Base-by-base conservation (phyloP, 2,888 invertebrate species). In the Drosophila aldrichi region DNA sequence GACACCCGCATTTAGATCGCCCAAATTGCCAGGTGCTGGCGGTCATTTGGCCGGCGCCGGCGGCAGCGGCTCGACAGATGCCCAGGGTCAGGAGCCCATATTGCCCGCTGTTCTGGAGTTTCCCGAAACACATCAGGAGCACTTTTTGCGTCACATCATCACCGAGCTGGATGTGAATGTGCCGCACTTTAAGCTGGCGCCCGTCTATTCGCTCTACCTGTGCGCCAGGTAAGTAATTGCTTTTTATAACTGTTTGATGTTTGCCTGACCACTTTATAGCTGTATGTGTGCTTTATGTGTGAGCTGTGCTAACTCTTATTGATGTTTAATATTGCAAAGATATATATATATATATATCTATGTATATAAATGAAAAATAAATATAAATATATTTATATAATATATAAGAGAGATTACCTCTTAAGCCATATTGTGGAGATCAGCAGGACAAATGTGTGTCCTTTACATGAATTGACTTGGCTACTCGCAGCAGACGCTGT, bases 171-270 rank as follows among this genome's bases (percentile, higher is more conserved):
- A 98, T 92, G 97, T 97, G 16, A 96, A 96, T 91, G 95, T 96
- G 68, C 97, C 97, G 14, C 97, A 97, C 81, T 99, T 99, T 94
- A 98, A 98, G 92, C 94, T 99, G 73, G 97, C 99, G 1, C 99
- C 99, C 0, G 98, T 99, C 32, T 99, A 99, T 93, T 97, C 98
- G 3, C 95, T 99, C 29, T 99, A 99, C 93, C 94, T 99, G 91
- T 97, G 98, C 81, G 97, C 98, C 71, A 95, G 97, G 95, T 95
- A 65, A 57, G 86, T 79, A 34, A 18, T 20, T 54, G 25, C n/a
- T 25, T 40, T 40, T 18, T 20, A 34, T 10, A 40, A 69, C 38
- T 55, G 65, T 9, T 68, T 60, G 61, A 29, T 69, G 68, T 44
- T 57, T 68, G 74, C n/a, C 46, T 51, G 32, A 12, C 20, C 36